Evolutionary conservation across 2,113 vertebrate genomes (phyloP), one percentile per base, ranked within the genome.

Genomic region (Semnornis frantzii): DNA sequence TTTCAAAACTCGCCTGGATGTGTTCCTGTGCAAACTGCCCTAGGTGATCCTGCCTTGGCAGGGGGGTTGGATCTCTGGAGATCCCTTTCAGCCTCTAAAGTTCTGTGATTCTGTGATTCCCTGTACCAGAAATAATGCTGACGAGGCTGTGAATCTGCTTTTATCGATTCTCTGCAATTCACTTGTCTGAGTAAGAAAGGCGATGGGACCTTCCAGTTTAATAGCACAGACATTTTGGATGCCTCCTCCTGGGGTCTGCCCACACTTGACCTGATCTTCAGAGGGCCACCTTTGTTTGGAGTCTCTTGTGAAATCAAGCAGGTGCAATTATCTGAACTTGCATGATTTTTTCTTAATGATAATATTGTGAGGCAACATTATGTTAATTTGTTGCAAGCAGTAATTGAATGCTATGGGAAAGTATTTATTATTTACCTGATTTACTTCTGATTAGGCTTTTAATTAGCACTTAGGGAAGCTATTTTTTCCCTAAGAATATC

Each of bases 141-240:
- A 31, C n/a, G 27, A 60, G 25, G 37, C 33, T 46, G 3, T 25
- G 9, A 54, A 42, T n/a, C 12, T 48, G 20, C 16, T 34, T 42
- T 31, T 42, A 6, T n/a, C 4, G 7, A 2, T 46, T 60, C 17
- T 79, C 12, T 42, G 33, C 31, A 12, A 11, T 65, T 74, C 10
- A n/a, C 0, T 4, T 34, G 4, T 11, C 10, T 57, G 30, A 13
- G 30, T 8, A 30, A 12, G 11, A 65, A 23, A 50, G 4, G 7
- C 11, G 28, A 42, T 31, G 14, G 15, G 16, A 65, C 14, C 4
- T 9, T 63, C 4, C 3, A 9, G 5, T 66, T 79, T 9, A 50
- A 72, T 42, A 54, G 6, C 19, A 3, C 3, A 8, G 28, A 55
- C 24, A 4, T 30, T 60, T 76, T 73, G 23, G 25, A 30, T 50